These are phyloP conservation scores for Oryzias sinensis DNA, from an alignment of 2,797 vertebrate species.

Conservation along the genomic window DNA sequence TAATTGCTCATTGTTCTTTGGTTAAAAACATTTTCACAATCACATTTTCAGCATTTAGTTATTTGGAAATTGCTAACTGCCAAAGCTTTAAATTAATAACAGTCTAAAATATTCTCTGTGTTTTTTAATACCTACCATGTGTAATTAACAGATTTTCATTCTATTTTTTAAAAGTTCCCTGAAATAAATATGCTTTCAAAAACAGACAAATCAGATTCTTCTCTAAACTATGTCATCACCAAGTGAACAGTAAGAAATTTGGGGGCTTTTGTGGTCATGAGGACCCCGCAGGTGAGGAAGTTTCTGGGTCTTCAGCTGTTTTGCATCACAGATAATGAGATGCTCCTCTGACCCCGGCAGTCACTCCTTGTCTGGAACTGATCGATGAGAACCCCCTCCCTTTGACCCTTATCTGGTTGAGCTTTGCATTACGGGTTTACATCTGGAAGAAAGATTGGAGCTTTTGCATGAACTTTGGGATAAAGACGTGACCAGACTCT, in stretches of 20 bases:
- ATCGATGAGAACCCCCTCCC: constrained; percentile 61
- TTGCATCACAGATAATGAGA: constrained; percentile 69
- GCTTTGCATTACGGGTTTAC: constrained; percentile 55
- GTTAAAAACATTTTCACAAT: too few relatives aligned
- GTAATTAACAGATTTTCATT: too few relatives aligned
- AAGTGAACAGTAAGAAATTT: neutral
- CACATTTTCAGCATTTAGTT: too few relatives aligned
- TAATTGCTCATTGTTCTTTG: too few relatives aligned
- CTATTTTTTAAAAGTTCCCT: too few relatives aligned
- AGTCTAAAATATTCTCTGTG: too few relatives aligned
- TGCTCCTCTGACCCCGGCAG: constrained; percentile 53
- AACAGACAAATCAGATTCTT: too few relatives aligned
- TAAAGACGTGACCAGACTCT: constrained; percentile 72
- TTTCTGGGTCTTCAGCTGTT: constrained; percentile 60
- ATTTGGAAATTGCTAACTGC: too few relatives aligned
- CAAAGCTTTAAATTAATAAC: too few relatives aligned
- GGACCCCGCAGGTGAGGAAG: constrained; percentile 46
- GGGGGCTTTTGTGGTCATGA: constrained; percentile 17
- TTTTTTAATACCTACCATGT: too few relatives aligned
- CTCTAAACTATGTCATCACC: too few relatives aligned
- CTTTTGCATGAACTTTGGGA: constrained; percentile 53
- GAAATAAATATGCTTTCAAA: too few relatives aligned
- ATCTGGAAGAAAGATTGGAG: constrained; percentile 72
- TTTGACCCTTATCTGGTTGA: constrained; percentile 70
- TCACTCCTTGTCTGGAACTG: constrained; percentile 60